Evolutionary conservation across 2,113 vertebrate genomes (phyloP).

Genomic region (Phaethornis superciliosus): DNA sequence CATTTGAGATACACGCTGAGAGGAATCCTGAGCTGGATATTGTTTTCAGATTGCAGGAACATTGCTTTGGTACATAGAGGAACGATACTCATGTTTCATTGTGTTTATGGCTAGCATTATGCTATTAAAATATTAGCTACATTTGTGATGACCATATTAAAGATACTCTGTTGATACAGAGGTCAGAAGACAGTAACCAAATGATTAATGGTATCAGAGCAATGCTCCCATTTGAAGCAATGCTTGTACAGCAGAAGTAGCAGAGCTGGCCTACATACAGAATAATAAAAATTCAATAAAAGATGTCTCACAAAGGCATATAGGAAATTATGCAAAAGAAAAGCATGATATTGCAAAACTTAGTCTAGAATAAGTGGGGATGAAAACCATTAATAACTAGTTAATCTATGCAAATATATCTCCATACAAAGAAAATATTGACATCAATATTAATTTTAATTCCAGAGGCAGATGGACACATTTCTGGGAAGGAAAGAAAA

Average conservation of each 20-base stretch:
- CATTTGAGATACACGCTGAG: not conserved
- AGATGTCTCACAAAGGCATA: slow-evolving; percentile 12
- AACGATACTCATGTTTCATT: not conserved
- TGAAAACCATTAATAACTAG: not conserved
- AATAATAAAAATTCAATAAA: slow-evolving; percentile 32
- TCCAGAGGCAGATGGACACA: not conserved
- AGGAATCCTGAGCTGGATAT: not conserved
- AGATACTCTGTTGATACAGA: slow-evolving; percentile 38
- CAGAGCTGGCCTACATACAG: slow-evolving; percentile 61
- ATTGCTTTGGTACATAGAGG: not conserved
- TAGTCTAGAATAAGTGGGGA: not conserved
- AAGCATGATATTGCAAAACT: not conserved
- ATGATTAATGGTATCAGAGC: slow-evolving; percentile 38
- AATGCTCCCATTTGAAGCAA: slow-evolving; percentile 32
- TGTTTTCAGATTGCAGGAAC: not conserved
- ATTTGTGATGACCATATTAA: slow-evolving; percentile 44
- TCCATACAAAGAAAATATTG: not conserved
- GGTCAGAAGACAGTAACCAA: slow-evolving; percentile 35
- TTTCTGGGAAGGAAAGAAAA: not conserved
- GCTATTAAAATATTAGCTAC: slow-evolving; percentile 51
- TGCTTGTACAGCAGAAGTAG: slow-evolving; percentile 53
- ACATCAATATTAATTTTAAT: not conserved
- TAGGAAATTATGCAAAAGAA: not conserved
- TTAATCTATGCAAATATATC: not conserved
- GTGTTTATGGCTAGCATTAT: not conserved